Conservation (phyloP, 2,797 vertebrate genomes). For the Danionella dracula region DNA sequence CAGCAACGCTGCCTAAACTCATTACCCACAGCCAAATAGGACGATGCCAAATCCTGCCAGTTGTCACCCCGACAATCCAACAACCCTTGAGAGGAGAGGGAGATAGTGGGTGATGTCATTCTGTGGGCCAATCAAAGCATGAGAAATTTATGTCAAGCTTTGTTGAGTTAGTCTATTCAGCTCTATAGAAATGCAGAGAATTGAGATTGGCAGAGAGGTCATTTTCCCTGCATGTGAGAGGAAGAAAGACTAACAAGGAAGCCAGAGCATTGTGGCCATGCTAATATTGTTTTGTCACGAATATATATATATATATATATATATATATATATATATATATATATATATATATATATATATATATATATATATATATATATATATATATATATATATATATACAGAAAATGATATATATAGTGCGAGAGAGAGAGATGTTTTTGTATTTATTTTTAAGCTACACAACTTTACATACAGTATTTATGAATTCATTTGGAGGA, state of each 20-base stretch:
- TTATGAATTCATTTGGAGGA: too few species aligned
- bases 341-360: too few species aligned
- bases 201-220: conserved; percentile 74
- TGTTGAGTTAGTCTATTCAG: conserved; percentile 81
- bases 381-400: too few species aligned
- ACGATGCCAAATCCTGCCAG: conserved; percentile 71
- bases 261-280: conserved; percentile 72
- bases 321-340: too few species aligned
- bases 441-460: too few species aligned
- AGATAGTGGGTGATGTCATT: conserved; percentile 73
- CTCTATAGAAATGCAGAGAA: conserved; percentile 83
- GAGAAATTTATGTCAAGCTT: conserved; percentile 85
- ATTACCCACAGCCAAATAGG: conserved; percentile 64
- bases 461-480: too few species aligned
- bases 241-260: conserved; percentile 40
- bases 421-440: too few species aligned
- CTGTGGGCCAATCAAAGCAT: conserved; percentile 74
- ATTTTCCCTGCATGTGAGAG: conserved; percentile 55
- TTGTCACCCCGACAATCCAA: conserved; percentile 75
- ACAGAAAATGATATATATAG: too few species aligned
- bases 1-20: conserved; percentile 54
- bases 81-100: conserved; percentile 58
- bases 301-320: too few species aligned
- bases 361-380: too few species aligned
- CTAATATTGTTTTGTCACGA: conserved; percentile 70